A percentile compares a stretch with the other conserved stretches of the same genome.
Evolutionary conservation across 1,140 invertebrate species (phyloP).

Genomic region (Sarcophaga peregrina): DNA sequence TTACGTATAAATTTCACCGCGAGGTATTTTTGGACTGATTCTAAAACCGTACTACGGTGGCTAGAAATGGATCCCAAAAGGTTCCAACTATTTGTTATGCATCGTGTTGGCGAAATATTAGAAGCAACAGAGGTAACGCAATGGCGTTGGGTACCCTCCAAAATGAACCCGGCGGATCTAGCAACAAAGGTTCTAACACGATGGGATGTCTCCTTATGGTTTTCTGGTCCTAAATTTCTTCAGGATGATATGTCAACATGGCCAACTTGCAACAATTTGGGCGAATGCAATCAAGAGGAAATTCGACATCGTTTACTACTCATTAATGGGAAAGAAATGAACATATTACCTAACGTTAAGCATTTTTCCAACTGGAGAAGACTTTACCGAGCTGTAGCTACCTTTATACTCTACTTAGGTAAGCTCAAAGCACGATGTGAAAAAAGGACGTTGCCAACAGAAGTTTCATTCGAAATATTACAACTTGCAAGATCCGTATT

Average conservation of each 20-base stretch:
- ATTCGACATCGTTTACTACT: neutral
- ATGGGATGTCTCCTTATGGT: neutral
- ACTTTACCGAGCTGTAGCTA: neutral
- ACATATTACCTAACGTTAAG: neutral
- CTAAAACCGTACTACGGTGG: conserved; percentile 51
- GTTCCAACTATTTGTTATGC: conserved; percentile 46
- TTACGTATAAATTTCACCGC: neutral
- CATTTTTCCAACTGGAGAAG: neutral
- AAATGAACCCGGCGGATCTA: conserved; percentile 42
- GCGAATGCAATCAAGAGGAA: neutral
- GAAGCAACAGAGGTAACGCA: conserved; percentile 45
- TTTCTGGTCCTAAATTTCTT: neutral
- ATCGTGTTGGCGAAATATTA: conserved; percentile 51
- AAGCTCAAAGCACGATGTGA: neutral
- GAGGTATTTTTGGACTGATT: conserved; percentile 49
- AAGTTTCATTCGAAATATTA: neutral
- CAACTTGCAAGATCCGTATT: neutral
- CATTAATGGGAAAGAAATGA: neutral
- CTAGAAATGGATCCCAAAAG: conserved; percentile 48
- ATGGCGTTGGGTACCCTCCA: conserved; percentile 43
- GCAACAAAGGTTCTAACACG: conserved; percentile 41
- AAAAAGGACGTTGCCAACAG: neutral
- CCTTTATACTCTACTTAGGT: neutral
- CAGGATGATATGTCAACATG: neutral
- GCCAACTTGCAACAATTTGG: neutral